Base-by-base conservation (phyloP, 2,888 invertebrate genomes). In the Ophion ellenae region DNA sequence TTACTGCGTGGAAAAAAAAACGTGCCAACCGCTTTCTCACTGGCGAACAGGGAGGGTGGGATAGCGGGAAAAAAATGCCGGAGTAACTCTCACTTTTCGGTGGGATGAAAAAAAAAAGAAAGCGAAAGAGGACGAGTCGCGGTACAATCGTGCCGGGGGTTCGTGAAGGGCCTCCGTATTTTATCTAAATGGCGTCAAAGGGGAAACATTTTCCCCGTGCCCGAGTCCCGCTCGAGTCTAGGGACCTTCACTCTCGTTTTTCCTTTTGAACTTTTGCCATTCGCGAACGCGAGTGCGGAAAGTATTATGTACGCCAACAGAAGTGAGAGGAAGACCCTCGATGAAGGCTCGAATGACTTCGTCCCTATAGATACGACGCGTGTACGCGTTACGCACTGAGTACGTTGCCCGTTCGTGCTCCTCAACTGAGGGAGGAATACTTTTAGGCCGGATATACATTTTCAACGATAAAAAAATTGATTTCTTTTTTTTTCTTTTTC, bases 151-250 rank as follows among this genome's bases (percentile, higher is more conserved):
- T 88, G 89, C 89, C 89, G 88, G 88, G 80, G 84, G 47, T 77
- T 87, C 84, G 87, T 86, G 88, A 89, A 90, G 88, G 88, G 89
- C 87, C 86, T 85, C 87, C 90, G 90, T 92, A 93, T 92, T 92
- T 93, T 92, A 92, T 92, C 90, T 90, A 91, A 93, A 93, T 91
- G 91, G 92, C 91, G 91, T 91, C 92, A 92, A 92, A 93, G 91
- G 91, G 90, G 90, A 89, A 89, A 81, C 24, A 61, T 59, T 69
- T 59, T 63, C 57, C 61, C 79, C 88, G 87, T 87, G 82, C 80
- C 84, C 82, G 88, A 87, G 87, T 84, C 86, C 88, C 88, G 89
- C 14, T 3, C 87, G 88, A 89, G 89, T 83, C 87, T 89, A 86
- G 90, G 86, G 84, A 83, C 81, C 76, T 86, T 88, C 83, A 77